Conservation (phyloP, 2,113 vertebrate genomes). For the Notothenia coriiceps region DNA sequence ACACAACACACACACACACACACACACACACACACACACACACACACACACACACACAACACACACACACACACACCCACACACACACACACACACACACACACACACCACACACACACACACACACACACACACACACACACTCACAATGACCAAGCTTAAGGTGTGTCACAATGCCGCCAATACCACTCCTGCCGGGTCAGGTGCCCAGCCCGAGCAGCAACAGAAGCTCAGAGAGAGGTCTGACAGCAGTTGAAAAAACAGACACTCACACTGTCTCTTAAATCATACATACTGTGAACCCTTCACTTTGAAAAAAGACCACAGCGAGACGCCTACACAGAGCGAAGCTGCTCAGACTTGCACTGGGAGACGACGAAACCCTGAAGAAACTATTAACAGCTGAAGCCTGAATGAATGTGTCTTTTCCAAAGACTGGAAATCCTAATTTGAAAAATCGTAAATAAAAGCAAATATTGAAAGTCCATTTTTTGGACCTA, state of each 20-base stretch:
- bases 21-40: too few relatives aligned
- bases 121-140: slow-evolving; percentile 36
- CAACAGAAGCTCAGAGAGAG: slow-evolving; percentile 7
- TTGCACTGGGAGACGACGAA: slow-evolving; percentile 23
- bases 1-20: not conserved
- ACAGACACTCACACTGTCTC: slow-evolving; percentile 23
- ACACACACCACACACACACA: slow-evolving; percentile 42
- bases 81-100: slow-evolving; percentile 29
- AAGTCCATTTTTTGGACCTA: not conserved
- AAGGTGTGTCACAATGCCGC: slow-evolving; percentile 62
- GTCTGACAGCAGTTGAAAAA: slow-evolving; percentile 41
- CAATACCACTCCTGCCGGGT: slow-evolving; percentile 36
- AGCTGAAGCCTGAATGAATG: slow-evolving; percentile 21
- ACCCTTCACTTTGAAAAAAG: slow-evolving; percentile 53
- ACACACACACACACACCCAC: slow-evolving; percentile 31
- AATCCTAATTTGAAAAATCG: not conserved
- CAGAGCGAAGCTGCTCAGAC: slow-evolving; percentile 37
- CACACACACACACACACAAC: slow-evolving; percentile 1
- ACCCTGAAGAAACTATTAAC: slow-evolving; percentile 38
- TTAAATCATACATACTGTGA: too few relatives aligned
- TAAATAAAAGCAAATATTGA: not conserved
- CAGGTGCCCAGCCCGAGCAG: too few relatives aligned
- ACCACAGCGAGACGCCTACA: slow-evolving; percentile 48
- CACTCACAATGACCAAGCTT: slow-evolving; percentile 10
- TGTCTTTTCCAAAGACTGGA: not conserved